These are phyloP conservation scores for Bombus huntii DNA, from an alignment of 1,140 invertebrate genomes.

Conservation along the genomic window DNA sequence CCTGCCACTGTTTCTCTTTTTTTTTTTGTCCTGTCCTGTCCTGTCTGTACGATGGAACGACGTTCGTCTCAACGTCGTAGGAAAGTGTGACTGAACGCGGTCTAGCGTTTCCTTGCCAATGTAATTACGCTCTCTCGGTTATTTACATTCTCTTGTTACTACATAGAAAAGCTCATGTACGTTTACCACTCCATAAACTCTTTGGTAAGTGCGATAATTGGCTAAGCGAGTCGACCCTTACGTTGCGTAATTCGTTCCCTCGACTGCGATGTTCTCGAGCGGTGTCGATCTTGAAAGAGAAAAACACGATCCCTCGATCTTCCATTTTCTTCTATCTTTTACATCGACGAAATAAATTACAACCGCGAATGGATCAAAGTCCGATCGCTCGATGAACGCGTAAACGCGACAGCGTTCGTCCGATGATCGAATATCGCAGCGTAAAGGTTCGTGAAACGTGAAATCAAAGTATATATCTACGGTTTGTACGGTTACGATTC, in stretches of 20 bases:
- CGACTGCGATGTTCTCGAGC: too few species aligned
- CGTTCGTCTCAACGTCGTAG: not conserved
- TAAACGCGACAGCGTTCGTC: too few species aligned
- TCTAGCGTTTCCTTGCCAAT: not conserved
- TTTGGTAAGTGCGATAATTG: not conserved
- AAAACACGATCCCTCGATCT: too few species aligned
- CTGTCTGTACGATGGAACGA: not conserved
- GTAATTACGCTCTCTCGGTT: not conserved
- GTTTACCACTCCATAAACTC: slow-evolving; percentile 6
- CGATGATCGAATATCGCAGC: not conserved
- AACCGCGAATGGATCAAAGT: too few species aligned
- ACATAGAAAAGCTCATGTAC: slow-evolving; percentile 9
- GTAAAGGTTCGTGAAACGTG: not conserved
- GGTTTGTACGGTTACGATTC: not conserved
- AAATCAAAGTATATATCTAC: not conserved
- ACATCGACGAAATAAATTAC: too few species aligned
- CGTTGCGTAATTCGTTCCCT: not conserved
- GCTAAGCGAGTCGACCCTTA: slow-evolving; percentile 17
- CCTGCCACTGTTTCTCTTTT: not conserved
- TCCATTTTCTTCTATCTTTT: too few species aligned
- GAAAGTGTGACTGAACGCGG: not conserved
- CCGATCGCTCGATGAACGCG: too few species aligned
- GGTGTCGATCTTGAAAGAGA: too few species aligned
- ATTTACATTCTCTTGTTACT: not conserved
- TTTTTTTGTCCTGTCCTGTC: not conserved